Evolutionary conservation across 2,113 vertebrate genomes (phyloP).

Genomic region (Pseudolaguvia tuberculata): DNA sequence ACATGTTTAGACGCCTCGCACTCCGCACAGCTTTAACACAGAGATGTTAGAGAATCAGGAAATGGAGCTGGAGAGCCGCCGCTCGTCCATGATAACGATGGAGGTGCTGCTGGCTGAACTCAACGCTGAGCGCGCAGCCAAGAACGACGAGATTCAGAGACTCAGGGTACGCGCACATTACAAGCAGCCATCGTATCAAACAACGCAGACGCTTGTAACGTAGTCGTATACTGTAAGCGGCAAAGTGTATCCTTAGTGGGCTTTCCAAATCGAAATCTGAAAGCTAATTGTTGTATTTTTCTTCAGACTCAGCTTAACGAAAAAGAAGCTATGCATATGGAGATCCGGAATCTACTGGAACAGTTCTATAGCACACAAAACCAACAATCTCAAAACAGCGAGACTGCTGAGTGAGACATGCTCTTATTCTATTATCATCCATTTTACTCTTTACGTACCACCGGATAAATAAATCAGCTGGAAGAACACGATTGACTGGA

Average conservation of each 20-base stretch:
- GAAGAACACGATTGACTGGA: no score
- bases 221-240: no score
- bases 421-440: background rate
- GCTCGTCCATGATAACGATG: slow-evolving; percentile 79
- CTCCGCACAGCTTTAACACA: slow-evolving; percentile 73
- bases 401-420: slow-evolving; percentile 52
- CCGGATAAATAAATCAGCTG: no score
- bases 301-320: slow-evolving; percentile 78
- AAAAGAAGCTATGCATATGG: slow-evolving; percentile 74
- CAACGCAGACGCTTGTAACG: no score
- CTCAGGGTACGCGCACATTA: slow-evolving; percentile 82
- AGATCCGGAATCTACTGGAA: slow-evolving; percentile 78
- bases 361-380: slow-evolving; percentile 76
- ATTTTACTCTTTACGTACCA: no score
- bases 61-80: slow-evolving; percentile 79
- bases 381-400: slow-evolving; percentile 43
- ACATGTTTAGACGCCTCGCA: slow-evolving; percentile 75
- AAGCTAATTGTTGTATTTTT: background rate
- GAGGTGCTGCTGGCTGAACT: slow-evolving; percentile 82
- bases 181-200: no score
- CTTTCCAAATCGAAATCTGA: background rate
- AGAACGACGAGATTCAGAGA: slow-evolving; percentile 86
- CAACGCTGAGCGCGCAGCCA: slow-evolving; percentile 79
- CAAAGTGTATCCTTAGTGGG: background rate
- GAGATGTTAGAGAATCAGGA: slow-evolving; percentile 80